Evolutionary conservation across 2,797 vertebrate species (phyloP).

Genomic region (Xenops minutus): DNA sequence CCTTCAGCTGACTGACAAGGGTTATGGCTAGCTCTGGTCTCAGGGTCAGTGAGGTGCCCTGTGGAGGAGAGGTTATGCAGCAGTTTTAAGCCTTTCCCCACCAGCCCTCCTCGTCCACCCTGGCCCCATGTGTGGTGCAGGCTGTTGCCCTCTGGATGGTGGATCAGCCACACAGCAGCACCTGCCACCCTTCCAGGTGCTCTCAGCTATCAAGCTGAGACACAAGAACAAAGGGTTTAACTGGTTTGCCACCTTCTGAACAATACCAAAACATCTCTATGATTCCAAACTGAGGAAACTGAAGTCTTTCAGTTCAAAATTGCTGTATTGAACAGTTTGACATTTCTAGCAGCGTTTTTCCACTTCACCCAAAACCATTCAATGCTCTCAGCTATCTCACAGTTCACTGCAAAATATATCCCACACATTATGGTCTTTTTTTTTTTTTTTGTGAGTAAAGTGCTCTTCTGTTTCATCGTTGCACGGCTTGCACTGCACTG

Average conservation of each 20-base stretch:
- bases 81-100: background rate
- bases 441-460: background rate
- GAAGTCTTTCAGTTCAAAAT: background rate
- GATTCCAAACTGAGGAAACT: background rate
- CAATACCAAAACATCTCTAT: background rate
- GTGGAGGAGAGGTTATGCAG: rapidly evolving
- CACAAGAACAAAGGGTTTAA: background rate
- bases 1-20: background rate
- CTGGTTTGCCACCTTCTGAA: background rate
- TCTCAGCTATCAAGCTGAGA: rapidly evolving
- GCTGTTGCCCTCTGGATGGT: rapidly evolving
- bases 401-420: background rate
- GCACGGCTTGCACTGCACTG: background rate
- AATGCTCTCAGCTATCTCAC: background rate
- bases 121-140: rapidly evolving
- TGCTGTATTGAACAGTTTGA: background rate
- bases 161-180: rapidly evolving
- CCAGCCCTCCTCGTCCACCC: background rate
- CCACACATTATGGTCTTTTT: background rate
- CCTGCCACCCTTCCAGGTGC: rapidly evolving
- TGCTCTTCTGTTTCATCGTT: background rate
- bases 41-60: background rate
- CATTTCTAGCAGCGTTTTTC: background rate
- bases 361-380: background rate
- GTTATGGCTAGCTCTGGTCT: background rate